A percentile compares a stretch with the other conserved stretches of the same genome.
Evolutionary conservation across 2,888 invertebrate genomes (phyloP).

Genomic region (Fragum fragum): DNA sequence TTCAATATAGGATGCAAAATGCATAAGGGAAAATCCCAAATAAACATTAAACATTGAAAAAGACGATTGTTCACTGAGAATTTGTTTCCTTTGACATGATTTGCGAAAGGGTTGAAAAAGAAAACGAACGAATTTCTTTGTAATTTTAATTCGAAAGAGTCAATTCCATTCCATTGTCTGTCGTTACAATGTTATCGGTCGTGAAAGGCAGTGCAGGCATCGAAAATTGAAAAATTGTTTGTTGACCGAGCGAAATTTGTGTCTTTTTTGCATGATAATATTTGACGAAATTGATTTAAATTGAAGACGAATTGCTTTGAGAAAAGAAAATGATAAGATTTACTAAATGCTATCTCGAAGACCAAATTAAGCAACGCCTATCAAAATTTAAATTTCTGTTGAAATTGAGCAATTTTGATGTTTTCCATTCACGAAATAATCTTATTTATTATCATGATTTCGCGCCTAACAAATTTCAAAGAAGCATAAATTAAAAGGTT

Average conservation of each 20-base stretch:
- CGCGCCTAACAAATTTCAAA: no score
- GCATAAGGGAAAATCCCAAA: no score
- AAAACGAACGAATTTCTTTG: background rate
- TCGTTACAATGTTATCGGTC: background rate
- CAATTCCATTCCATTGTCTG: background rate
- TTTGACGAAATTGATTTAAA: slow-evolving; percentile 6
- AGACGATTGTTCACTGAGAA: no score
- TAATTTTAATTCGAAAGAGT: background rate
- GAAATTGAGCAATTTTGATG: no score
- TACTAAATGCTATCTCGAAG: background rate
- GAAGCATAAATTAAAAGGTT: no score
- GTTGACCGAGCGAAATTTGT: slow-evolving; percentile 2
- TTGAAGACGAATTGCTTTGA: background rate
- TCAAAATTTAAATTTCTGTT: no score
- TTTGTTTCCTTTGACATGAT: no score
- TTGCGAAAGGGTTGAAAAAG: no score
- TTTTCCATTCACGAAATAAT: no score
- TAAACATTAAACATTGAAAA: no score
- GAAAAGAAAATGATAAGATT: background rate
- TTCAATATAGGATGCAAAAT: no score
- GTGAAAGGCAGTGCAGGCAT: background rate
- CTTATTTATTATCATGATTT: no score
- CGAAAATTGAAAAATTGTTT: background rate
- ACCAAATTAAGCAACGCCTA: background rate
- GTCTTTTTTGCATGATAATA: background rate